Conservation (phyloP, 1,140 invertebrate genomes). For the Fopius arisanus region DNA sequence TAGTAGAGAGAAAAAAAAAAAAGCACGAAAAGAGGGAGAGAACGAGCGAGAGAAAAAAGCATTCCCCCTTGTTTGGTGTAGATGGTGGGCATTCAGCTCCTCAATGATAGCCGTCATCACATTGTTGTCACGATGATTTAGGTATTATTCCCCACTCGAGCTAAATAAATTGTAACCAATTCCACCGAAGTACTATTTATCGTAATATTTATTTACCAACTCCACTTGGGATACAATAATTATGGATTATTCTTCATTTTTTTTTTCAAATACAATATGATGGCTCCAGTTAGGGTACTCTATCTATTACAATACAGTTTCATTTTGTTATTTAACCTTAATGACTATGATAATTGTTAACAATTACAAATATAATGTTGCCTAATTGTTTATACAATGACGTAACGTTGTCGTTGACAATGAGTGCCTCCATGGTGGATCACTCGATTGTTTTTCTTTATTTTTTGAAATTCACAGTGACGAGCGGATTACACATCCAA, state of each 20-base stretch:
- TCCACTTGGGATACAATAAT: slow-evolving; percentile 15
- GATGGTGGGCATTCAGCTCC: slow-evolving; percentile 5
- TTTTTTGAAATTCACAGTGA: slow-evolving; percentile 5
- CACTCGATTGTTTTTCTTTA: neutral
- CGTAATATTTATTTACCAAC: slow-evolving; percentile 14
- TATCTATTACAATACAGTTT: slow-evolving; percentile 2
- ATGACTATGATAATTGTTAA: slow-evolving; percentile 16
- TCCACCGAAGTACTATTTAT: neutral
- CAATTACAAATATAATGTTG: slow-evolving; percentile 12
- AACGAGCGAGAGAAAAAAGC: neutral
- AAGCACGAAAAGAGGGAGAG: neutral
- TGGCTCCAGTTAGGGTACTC: slow-evolving; percentile 25
- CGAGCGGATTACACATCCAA: neutral
- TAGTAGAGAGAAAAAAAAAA: slow-evolving; percentile 13
- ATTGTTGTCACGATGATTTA: slow-evolving; percentile 11
- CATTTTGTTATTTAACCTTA: slow-evolving; percentile 9
- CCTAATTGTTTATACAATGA: slow-evolving; percentile 18
- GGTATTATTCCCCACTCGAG: neutral
- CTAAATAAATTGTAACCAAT: slow-evolving; percentile 8
- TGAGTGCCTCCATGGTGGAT: neutral
- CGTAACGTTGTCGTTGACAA: slow-evolving; percentile 7
- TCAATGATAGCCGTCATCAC: slow-evolving; percentile 14
- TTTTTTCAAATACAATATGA: slow-evolving; percentile 8
- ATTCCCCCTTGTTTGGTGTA: neutral
- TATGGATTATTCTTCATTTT: slow-evolving; percentile 16